Conservation (phyloP, 1,140 invertebrate genomes). For the Heterodera carotae region DNA sequence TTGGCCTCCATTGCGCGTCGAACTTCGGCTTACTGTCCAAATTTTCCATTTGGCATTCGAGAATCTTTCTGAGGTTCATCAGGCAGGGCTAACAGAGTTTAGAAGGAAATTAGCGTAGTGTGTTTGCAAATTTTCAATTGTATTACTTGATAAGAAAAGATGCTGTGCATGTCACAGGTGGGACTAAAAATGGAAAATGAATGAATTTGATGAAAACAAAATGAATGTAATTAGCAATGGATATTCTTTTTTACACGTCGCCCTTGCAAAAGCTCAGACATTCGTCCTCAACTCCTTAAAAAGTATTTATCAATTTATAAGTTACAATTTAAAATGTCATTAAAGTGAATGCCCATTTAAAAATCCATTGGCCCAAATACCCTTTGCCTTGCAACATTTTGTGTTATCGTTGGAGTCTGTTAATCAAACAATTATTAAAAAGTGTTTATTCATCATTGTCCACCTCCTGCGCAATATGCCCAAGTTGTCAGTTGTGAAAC, state of each 20-base stretch:
- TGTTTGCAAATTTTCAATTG: neutral
- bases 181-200: constrained; percentile 31
- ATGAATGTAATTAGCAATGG: neutral
- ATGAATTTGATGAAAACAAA: no score
- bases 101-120: neutral
- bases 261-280: constrained; percentile 62
- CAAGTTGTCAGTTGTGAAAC: constrained; percentile 62
- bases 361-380: no score
- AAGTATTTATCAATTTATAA: no score
- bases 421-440: neutral
- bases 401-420: constrained; percentile 59
- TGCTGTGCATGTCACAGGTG: constrained; percentile 60
- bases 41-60: constrained; percentile 55
- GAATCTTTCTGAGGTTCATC: constrained; percentile 51
- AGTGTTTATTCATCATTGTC: no score
- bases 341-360: no score
- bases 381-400: constrained; percentile 56
- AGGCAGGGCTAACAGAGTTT: constrained; percentile 50
- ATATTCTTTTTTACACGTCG: constrained; percentile 41
- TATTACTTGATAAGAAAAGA: constrained; percentile 55
- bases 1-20: constrained; percentile 55
- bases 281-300: constrained; percentile 53
- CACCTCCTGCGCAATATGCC: constrained; percentile 59
- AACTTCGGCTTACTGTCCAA: constrained; percentile 46
- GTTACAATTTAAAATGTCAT: no score